phyloP scores from a whole-genome alignment of 2,888 invertebrate genomes.

The Schizaphis graminum region DNA sequence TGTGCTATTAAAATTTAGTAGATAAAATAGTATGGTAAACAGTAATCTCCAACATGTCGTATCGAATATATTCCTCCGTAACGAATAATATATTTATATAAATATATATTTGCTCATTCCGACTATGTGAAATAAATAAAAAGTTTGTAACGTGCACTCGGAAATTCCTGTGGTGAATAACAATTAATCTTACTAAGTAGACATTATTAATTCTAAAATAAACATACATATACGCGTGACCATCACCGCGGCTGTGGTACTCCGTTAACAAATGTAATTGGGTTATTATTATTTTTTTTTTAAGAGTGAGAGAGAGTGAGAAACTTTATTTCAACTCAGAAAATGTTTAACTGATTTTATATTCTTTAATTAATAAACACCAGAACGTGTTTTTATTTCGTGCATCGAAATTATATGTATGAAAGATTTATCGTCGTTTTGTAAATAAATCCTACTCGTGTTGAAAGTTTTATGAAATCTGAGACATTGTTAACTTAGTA shows the following conservation, averaged over 20 bases:
- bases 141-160: not conserved
- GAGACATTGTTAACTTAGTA: slow-evolving; percentile 58
- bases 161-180: not conserved
- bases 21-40: not conserved
- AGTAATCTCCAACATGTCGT: not conserved
- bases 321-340: not conserved
- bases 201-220: slow-evolving; percentile 54
- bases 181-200: slow-evolving; percentile 49
- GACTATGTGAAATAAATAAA: slow-evolving; percentile 15
- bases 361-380: slow-evolving; percentile 43
- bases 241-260: not conserved
- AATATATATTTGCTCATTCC: not conserved
- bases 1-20: not conserved
- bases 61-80: not conserved
- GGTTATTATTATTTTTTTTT: slow-evolving; percentile 41
- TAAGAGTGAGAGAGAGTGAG: not conserved
- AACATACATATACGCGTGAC: not conserved
- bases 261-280: slow-evolving; percentile 52
- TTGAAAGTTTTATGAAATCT: slow-evolving; percentile 54
- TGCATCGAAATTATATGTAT: slow-evolving; percentile 1
- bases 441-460: slow-evolving; percentile 40
- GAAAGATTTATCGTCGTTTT: slow-evolving; percentile 48
- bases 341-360: slow-evolving; percentile 25
- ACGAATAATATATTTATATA: not conserved
- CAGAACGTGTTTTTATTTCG: slow-evolving; percentile 26